Evolutionary conservation across 2,888 invertebrate species (phyloP).

Genomic region (Drosophila merina): DNA sequence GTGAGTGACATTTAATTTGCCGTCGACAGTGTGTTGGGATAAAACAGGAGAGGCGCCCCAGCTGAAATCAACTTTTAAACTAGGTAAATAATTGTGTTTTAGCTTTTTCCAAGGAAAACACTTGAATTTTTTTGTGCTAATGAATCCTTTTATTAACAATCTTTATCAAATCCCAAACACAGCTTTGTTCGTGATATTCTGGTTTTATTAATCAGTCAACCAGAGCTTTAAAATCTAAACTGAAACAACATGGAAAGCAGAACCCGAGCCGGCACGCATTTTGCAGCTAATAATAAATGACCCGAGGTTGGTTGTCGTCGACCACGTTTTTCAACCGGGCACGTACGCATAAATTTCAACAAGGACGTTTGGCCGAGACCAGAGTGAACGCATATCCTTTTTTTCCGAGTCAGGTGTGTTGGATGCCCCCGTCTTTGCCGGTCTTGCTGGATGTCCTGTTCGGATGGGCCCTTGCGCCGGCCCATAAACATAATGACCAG

Average conservation of each 20-base stretch:
- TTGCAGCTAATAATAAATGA: slow-evolving; percentile 78
- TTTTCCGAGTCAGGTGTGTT: slow-evolving; percentile 34
- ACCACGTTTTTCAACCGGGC: slow-evolving; percentile 51
- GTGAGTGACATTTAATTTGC: slow-evolving; percentile 78
- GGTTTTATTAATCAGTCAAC: slow-evolving; percentile 44
- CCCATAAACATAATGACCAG: slow-evolving; percentile 72
- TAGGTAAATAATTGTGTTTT: slow-evolving; percentile 5
- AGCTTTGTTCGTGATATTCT: slow-evolving; percentile 13
- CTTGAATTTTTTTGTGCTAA: neutral
- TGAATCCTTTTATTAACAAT: neutral
- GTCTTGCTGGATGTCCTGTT: slow-evolving; percentile 3
- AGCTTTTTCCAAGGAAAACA: neutral
- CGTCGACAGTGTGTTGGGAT: slow-evolving; percentile 38
- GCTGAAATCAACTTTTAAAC: slow-evolving; percentile 24
- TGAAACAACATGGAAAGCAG: slow-evolving; percentile 9
- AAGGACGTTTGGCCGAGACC: slow-evolving; percentile 49
- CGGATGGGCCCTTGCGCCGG: slow-evolving; percentile 31
- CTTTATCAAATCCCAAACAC: slow-evolving; percentile 4
- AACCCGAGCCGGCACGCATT: slow-evolving; percentile 50
- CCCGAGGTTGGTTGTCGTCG: slow-evolving; percentile 65
- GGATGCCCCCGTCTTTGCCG: neutral
- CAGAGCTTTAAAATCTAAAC: slow-evolving; percentile 10
- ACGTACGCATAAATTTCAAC: slow-evolving; percentile 74
- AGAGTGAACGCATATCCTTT: slow-evolving; percentile 14
- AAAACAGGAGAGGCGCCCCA: slow-evolving; percentile 23